phyloP scores from a whole-genome alignment of 2,888 invertebrate species.

The Cosmorhoe ocellata region DNA sequence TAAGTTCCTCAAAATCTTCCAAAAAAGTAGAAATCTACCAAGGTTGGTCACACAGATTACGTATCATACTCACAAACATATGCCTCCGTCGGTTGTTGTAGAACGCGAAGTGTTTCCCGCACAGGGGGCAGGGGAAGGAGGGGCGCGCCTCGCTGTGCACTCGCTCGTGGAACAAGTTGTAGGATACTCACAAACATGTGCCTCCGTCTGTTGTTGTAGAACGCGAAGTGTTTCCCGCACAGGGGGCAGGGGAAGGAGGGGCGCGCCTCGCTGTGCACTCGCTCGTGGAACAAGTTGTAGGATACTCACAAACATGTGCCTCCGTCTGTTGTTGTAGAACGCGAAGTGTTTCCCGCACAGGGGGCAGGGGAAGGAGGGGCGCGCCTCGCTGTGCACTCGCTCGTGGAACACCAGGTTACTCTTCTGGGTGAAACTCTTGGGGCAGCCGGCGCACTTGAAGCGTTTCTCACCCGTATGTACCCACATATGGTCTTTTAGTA shows the following conservation, averaged over 20 bases:
- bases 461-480: conserved; percentile 72
- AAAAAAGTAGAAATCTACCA: too few relatives aligned
- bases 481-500: conserved; percentile 74
- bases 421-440: conserved; percentile 66
- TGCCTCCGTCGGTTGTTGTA: conserved; percentile 70
- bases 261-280: conserved; percentile 57
- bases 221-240: conserved; percentile 70
- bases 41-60: conserved; percentile 61
- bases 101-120: conserved; percentile 70
- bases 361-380: conserved; percentile 54
- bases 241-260: conserved; percentile 56
- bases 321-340: conserved; percentile 66
- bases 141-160: conserved; percentile 57
- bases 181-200: too few relatives aligned
- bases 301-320: conserved; percentile 72
- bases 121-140: conserved; percentile 57
- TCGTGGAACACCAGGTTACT: conserved; percentile 66
- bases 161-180: too few relatives aligned
- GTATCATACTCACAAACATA: too few relatives aligned
- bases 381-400: conserved; percentile 56
- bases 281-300: conserved; percentile 61
- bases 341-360: conserved; percentile 71
- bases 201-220: conserved; percentile 67
- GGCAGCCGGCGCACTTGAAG: conserved; percentile 67
- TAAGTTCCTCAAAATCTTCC: conserved; percentile 67